Evolutionary conservation across 2,797 vertebrate species (phyloP).

Genomic region (Arctocebus calabarensis): DNA sequence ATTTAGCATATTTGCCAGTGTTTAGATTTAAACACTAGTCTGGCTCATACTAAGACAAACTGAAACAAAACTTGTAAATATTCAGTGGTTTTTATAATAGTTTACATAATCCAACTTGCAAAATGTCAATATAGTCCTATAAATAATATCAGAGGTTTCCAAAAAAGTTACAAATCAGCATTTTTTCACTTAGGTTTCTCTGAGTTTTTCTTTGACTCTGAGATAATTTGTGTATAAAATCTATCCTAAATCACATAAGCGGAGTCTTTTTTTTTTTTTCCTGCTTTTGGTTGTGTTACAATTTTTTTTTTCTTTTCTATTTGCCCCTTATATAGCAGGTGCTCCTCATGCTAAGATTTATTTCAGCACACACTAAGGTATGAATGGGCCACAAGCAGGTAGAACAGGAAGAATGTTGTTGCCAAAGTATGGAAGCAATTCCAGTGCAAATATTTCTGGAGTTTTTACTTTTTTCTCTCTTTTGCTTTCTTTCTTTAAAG

Average conservation of each 20-base stretch:
- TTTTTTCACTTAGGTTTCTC: background rate
- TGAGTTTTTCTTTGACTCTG: slow-evolving; percentile 23
- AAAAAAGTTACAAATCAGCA: background rate
- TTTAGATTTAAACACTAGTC: slow-evolving; percentile 38
- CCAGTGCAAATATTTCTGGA: background rate
- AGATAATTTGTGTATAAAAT: background rate
- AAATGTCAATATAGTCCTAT: background rate
- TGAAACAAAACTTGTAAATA: slow-evolving; percentile 52
- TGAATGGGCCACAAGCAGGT: background rate
- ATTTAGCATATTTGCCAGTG: slow-evolving; percentile 85
- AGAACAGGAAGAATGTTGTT: background rate
- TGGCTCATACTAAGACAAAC: slow-evolving; percentile 50
- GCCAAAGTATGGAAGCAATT: background rate
- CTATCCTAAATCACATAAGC: background rate
- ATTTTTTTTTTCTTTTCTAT: background rate
- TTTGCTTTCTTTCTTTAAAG: slow-evolving; percentile 26
- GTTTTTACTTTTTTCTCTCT: background rate
- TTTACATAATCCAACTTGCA: background rate
- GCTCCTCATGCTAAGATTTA: background rate
- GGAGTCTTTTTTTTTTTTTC: background rate
- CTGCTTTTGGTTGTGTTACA: background rate
- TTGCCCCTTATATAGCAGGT: background rate
- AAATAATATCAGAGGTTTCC: background rate
- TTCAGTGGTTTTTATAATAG: background rate
- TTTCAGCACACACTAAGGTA: background rate